These are phyloP conservation scores for Halcyon smyrnensis DNA, from an alignment of 2,797 vertebrate genomes.

Conservation along the genomic window DNA sequence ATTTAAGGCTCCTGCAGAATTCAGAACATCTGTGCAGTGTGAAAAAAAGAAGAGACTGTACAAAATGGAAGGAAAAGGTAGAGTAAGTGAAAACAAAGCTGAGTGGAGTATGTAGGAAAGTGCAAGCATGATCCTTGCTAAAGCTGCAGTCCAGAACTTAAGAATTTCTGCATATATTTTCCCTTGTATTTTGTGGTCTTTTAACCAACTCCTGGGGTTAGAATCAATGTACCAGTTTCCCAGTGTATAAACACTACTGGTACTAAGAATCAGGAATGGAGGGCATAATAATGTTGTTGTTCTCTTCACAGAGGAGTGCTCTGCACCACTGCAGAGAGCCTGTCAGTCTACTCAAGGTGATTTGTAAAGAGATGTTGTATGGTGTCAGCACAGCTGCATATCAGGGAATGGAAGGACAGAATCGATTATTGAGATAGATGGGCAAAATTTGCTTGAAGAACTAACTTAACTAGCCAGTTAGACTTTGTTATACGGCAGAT, in stretches of 20 bases:
- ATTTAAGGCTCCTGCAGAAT: constrained; percentile 6
- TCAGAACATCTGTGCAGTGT: neutral
- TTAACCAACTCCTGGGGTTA: neutral
- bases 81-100: constrained; percentile 6
- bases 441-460: neutral
- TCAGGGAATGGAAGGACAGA: neutral
- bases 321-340: neutral
- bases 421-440: neutral
- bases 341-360: neutral
- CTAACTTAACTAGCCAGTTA: neutral
- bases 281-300: neutral
- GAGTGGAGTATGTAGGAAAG: neutral
- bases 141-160: neutral
- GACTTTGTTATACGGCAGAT: neutral
- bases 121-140: neutral
- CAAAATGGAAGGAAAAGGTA: neutral
- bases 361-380: neutral
- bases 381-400: neutral
- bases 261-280: neutral
- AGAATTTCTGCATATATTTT: neutral
- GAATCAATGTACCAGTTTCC: neutral
- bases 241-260: neutral
- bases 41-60: neutral
- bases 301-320: neutral
- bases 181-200: neutral